Evolutionary conservation across 2,113 vertebrate genomes (phyloP).

Genomic region (Collichthys lucidus): DNA sequence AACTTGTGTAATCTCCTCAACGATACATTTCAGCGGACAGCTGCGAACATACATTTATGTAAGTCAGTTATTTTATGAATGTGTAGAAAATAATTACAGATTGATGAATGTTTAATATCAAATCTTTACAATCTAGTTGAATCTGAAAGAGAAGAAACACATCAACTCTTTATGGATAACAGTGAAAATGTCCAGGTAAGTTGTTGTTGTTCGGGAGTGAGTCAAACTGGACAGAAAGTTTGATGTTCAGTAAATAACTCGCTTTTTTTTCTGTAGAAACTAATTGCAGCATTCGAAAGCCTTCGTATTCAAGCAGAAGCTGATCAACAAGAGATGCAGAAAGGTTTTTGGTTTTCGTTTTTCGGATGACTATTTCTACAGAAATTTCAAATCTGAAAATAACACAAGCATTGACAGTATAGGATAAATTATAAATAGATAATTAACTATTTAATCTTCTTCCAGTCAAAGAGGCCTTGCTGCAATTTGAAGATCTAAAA

Average conservation of each 20-base stretch:
- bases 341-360: constrained; percentile 72
- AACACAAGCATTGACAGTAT: not conserved
- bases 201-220: not conserved
- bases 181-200: constrained; percentile 89
- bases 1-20: constrained; percentile 92
- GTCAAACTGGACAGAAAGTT: not conserved
- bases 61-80: constrained; percentile 71
- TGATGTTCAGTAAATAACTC: not conserved
- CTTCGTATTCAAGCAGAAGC: constrained; percentile 88
- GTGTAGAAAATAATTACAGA: not conserved
- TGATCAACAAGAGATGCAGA: constrained; percentile 87
- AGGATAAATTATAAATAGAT: not conserved
- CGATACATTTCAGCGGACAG: constrained; percentile 88
- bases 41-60: constrained; percentile 92
- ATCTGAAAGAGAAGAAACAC: constrained; percentile 92
- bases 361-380: not conserved
- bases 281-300: constrained; percentile 89
- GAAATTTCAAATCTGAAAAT: not conserved
- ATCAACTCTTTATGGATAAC: constrained; percentile 87
- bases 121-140: constrained; percentile 85
- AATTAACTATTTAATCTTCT: constrained; percentile 11
- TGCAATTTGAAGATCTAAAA: constrained; percentile 86
- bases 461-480: constrained; percentile 88
- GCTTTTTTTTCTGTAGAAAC: constrained; percentile 83
- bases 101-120: constrained; percentile 2